phyloP scores from a whole-genome alignment of 2,113 vertebrate genomes.

The Cairina moschata region DNA sequence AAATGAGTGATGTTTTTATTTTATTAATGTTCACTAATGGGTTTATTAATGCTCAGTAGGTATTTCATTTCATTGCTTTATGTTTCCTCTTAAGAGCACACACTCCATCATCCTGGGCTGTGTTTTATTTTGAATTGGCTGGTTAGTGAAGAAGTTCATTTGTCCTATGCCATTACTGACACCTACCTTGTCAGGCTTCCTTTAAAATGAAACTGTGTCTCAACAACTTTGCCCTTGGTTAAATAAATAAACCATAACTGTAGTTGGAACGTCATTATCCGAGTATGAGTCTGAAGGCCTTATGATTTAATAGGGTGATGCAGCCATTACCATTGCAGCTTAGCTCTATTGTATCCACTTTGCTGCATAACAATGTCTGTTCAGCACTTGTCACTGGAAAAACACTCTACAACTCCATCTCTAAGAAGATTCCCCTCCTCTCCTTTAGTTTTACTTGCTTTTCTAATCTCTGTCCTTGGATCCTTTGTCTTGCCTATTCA shows the following conservation, averaged over 20 bases:
- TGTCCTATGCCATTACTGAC: conserved; percentile 20
- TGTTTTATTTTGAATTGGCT: neutral
- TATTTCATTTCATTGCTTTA: conserved; percentile 43
- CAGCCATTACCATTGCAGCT: conserved; percentile 1
- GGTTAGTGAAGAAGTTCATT: neutral
- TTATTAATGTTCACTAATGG: conserved; percentile 57
- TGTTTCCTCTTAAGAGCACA: neutral
- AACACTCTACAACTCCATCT: neutral
- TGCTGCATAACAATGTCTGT: neutral
- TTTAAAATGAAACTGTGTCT: conserved; percentile 40
- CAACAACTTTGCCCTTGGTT: conserved; percentile 57
- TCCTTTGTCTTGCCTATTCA: neutral
- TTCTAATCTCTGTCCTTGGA: neutral
- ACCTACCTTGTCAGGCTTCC: conserved; percentile 45
- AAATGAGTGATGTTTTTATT: conserved; percentile 17
- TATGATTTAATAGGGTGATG: conserved; percentile 45
- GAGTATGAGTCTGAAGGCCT: conserved; percentile 38
- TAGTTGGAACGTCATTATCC: conserved; percentile 46
- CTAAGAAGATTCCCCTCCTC: neutral
- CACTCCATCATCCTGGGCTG: neutral
- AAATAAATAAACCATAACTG: conserved; percentile 64
- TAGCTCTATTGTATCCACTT: conserved; percentile 58
- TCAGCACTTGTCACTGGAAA: neutral
- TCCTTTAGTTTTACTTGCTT: neutral
- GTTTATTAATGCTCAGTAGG: conserved; percentile 48